A percentile compares a stretch with the other conserved stretches of the same genome.
phyloP scores from a whole-genome alignment of 2,888 invertebrate genomes.

The Lapara coniferarum region DNA sequence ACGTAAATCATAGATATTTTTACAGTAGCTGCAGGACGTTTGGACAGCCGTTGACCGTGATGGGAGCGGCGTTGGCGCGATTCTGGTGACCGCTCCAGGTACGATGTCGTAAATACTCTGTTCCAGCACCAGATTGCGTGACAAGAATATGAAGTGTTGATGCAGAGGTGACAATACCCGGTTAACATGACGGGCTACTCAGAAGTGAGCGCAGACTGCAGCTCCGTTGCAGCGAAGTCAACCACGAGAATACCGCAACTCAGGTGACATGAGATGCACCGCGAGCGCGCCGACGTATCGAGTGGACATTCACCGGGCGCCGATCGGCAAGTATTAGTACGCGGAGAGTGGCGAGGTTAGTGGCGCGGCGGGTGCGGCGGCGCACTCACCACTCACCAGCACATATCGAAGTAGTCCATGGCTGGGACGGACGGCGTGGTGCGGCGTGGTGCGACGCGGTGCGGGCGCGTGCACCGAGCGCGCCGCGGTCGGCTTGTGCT shows the following conservation, averaged over 20 bases:
- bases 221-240: background rate
- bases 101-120: background rate
- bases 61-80: background rate
- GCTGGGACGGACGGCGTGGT: slow-evolving; percentile 38
- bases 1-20: slow-evolving; percentile 64
- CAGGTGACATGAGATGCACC: slow-evolving; percentile 24
- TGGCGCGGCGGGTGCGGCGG: slow-evolving; percentile 33
- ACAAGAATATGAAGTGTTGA: background rate
- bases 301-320: slow-evolving; percentile 4
- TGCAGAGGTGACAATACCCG: slow-evolving; percentile 6
- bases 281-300: slow-evolving; percentile 20
- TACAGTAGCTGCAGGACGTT: slow-evolving; percentile 44
- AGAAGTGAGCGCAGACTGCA: background rate
- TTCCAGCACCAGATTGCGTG: background rate
- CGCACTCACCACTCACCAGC: slow-evolving; percentile 70
- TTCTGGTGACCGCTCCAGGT: background rate
- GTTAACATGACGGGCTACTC: slow-evolving; percentile 12
- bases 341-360: slow-evolving; percentile 34
- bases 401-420: slow-evolving; percentile 76
- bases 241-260: background rate
- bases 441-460: slow-evolving; percentile 39
- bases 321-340: slow-evolving; percentile 47
- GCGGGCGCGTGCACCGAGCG: slow-evolving; percentile 45
- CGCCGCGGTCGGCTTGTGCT: slow-evolving; percentile 36
- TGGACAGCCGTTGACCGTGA: background rate